phyloP scores from a whole-genome alignment of 2,888 invertebrate species.

The Nipponacmea schrenckii region DNA sequence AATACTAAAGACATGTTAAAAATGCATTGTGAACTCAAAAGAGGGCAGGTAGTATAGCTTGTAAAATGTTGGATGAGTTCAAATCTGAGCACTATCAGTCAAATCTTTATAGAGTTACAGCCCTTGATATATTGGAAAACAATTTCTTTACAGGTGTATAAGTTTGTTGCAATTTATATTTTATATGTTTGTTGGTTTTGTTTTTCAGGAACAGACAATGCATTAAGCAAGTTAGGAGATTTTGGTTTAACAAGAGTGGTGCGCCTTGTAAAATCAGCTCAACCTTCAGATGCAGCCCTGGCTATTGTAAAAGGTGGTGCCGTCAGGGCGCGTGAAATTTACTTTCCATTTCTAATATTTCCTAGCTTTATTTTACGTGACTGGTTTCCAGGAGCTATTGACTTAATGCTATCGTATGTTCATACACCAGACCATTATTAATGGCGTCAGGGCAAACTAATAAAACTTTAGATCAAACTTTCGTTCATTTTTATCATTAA shows the following conservation, averaged over 20 bases:
- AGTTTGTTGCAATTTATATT: neutral
- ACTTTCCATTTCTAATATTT: constrained; percentile 48
- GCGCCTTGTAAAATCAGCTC: constrained; percentile 39
- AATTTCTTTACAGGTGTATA: no score
- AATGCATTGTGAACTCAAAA: no score
- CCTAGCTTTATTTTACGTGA: constrained; percentile 42
- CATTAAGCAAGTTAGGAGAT: constrained; percentile 42
- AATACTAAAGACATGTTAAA: no score
- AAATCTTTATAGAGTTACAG: no score
- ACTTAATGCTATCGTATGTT: constrained; percentile 35
- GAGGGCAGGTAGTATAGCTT: no score
- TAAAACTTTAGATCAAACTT: no score
- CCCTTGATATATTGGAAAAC: no score
- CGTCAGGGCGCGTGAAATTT: constrained; percentile 48
- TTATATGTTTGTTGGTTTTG: neutral
- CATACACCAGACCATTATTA: constrained; percentile 32
- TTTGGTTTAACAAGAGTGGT: constrained; percentile 46
- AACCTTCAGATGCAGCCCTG: constrained; percentile 56
- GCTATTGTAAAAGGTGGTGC: constrained; percentile 58
- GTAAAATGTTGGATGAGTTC: no score
- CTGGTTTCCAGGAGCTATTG: constrained; percentile 43
- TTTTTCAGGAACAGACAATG: constrained; percentile 58
- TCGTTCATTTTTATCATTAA: no score
- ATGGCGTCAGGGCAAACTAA: neutral
- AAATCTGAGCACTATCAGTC: no score